Evolutionary conservation across 1,140 invertebrate species (phyloP).

Genomic region (Zelostemma sp.): DNA sequence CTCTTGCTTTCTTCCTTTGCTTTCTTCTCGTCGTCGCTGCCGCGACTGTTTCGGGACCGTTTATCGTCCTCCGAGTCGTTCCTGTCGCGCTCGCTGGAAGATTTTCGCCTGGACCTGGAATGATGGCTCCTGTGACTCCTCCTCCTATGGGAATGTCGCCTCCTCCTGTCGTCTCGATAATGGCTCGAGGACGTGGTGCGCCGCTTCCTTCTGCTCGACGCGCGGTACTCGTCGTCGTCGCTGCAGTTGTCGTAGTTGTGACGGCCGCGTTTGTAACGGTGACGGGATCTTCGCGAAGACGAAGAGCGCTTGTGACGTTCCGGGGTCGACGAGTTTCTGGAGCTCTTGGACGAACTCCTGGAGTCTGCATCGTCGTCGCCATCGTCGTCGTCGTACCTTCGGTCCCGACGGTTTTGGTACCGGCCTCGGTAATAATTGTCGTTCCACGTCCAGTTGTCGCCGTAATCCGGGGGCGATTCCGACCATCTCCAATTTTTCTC

Average conservation of each 20-base stretch:
- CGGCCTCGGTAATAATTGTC: conserved; percentile 25
- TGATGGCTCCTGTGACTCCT: conserved; percentile 19
- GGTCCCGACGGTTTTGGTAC: conserved; percentile 10
- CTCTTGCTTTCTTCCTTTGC: conserved; percentile 1
- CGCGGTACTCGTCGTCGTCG: conserved; percentile 27
- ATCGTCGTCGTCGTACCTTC: conserved; percentile 12
- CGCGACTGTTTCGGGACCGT: conserved; percentile 10
- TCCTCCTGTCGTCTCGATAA: conserved; percentile 3
- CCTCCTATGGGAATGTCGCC: conserved; percentile 7
- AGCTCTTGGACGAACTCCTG: conserved; percentile 29
- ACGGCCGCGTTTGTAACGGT: conserved; percentile 29
- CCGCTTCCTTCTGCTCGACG: conserved; percentile 8
- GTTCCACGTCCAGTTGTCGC: conserved; percentile 30
- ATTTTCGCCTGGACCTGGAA: conserved; percentile 1
- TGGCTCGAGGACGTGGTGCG: conserved; percentile 16
- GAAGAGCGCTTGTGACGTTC: conserved; percentile 30
- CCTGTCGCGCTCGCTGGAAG: conserved; percentile 25
- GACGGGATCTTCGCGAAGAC: conserved; percentile 30
- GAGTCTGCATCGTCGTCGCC: too few species aligned
- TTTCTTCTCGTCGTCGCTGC: conserved; percentile 5
- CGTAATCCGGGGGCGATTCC: conserved; percentile 72
- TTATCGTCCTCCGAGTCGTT: conserved; percentile 27
- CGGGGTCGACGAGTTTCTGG: conserved; percentile 19
- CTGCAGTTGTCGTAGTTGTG: conserved; percentile 22
- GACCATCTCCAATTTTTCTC: conserved; percentile 81